These are phyloP conservation scores for Lamprologus ornatipinnis DNA, from an alignment of 2,113 vertebrate species.

Conservation along the genomic window DNA sequence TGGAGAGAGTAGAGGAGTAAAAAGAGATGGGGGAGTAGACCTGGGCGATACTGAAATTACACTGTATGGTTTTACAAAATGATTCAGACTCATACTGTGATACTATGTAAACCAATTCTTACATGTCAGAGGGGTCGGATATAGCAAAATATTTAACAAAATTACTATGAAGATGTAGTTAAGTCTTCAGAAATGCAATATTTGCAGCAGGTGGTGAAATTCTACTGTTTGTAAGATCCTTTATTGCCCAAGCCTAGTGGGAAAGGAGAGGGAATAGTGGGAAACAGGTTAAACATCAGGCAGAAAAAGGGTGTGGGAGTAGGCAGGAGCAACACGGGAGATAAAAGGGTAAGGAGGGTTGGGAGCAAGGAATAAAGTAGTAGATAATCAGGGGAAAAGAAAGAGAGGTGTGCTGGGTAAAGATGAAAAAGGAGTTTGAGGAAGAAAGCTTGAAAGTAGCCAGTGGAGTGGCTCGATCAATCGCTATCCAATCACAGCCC, in stretches of 20 bases:
- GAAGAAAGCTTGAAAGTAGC: not conserved
- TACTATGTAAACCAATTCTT: not conserved
- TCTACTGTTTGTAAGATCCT: not conserved
- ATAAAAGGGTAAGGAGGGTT: not conserved
- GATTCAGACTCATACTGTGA: not conserved
- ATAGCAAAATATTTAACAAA: not conserved
- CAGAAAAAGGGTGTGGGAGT: not conserved
- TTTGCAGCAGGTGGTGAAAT: not conserved
- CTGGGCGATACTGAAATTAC: not conserved
- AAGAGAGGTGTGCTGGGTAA: not conserved
- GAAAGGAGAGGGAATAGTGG: not conserved
- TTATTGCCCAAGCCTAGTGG: not conserved
- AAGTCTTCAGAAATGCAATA: not conserved
- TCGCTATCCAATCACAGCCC: slow-evolving; percentile 39
- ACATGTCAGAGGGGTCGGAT: not conserved
- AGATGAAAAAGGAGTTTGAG: not conserved
- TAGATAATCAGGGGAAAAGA: not conserved
- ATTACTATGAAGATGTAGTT: not conserved
- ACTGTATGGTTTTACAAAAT: not conserved
- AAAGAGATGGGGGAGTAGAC: not conserved
- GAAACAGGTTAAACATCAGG: not conserved
- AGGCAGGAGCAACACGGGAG: not conserved
- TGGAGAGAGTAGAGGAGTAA: not conserved
- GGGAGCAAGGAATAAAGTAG: not conserved
- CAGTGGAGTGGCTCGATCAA: not conserved